These are phyloP conservation scores for Poecilia picta DNA, from an alignment of 2,797 vertebrate species.

Conservation along the genomic window DNA sequence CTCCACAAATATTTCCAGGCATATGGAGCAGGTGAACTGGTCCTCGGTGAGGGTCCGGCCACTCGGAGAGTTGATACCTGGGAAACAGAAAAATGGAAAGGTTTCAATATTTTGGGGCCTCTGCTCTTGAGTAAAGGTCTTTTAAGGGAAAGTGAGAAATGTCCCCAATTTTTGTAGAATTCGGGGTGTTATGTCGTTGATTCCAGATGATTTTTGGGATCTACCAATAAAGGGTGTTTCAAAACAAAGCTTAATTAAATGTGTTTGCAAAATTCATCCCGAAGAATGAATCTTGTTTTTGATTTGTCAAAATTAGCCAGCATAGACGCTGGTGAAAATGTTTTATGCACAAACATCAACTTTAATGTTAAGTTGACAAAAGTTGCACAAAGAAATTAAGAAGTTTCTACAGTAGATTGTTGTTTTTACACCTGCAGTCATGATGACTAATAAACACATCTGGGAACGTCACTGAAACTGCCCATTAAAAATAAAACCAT, in stretches of 20 bases:
- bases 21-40: conserved; percentile 85
- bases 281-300: neutral
- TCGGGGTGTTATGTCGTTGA: neutral
- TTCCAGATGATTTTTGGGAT: neutral
- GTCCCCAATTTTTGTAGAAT: neutral
- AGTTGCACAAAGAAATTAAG: neutral
- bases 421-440: neutral
- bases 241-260: neutral
- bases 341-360: neutral
- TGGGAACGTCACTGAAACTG: neutral
- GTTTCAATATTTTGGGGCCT: neutral
- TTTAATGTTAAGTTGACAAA: neutral
- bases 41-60: conserved; percentile 77
- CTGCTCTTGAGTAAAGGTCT: neutral
- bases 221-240: too few species aligned
- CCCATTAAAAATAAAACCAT: neutral
- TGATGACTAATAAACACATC: neutral
- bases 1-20: conserved; percentile 85
- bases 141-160: neutral
- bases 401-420: neutral
- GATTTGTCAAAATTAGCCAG: neutral
- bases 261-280: neutral
- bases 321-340: neutral
- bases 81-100: neutral
- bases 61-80: conserved; percentile 61